Base-by-base conservation (phyloP, 1,140 invertebrate species). In the Drosophila mauritiana region DNA sequence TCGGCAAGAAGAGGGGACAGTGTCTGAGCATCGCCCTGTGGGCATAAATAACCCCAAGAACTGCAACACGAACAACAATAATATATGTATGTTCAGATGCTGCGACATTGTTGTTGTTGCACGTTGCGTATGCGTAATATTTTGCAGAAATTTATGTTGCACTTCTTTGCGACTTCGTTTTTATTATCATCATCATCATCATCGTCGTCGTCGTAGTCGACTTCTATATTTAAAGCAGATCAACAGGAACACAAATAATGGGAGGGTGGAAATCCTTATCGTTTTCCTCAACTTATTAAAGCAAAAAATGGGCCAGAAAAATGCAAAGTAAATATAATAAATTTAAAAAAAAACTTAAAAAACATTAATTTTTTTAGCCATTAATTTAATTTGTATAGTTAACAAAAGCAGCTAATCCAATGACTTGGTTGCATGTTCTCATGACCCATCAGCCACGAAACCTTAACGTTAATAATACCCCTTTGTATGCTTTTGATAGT, bases 121-220 rank as follows among this genome's bases (percentile, higher is more conserved):
- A 88, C 73, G 80, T 40, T 81, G 80, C 84, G 84, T 88, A 88
- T 88, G 80, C 73, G 84, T 83, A 84, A 88, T 80, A 89, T 89
- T 78, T 73, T 89, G 80, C 59, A 54, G 34, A 84, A 84, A 89
- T 88, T 90, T 84, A 84, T 89, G 84, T 90, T 89, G 84, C 85
- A 89, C 80, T 90, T 89, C 80, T 80, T 74, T 63, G 65, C 46
- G 76, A 89, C 84, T 88, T 88, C 46, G 81, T 62, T 88, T 89
- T 88, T 88, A 89, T 89, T 88, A 86, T 86, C 70, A 79, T 68
- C 37, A 75, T 63, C 34, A 73, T 65, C 54, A 64, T 64, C 67
- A 52, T 43, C 13, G 2, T 39, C 37, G 37, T 13, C 13, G 37
- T 39, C 37, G 37, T 37, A n/a, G 40, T 8, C n/a, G 43, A 55